Evolutionary conservation across 1,140 invertebrate genomes (phyloP), one percentile per base, ranked within the genome.

Genomic region (Aphelinus certus): DNA sequence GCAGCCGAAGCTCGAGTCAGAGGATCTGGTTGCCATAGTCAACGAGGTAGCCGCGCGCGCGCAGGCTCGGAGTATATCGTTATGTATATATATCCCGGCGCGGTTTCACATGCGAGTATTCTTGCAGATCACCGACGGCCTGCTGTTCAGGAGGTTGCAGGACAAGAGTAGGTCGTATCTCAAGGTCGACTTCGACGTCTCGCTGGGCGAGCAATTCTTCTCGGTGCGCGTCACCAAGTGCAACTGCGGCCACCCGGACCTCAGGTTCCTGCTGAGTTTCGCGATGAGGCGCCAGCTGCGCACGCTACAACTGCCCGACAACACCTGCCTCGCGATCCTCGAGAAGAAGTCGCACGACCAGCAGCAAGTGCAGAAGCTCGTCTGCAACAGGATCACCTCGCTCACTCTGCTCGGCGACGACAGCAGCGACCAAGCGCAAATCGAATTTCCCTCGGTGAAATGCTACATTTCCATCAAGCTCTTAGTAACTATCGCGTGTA

Each of bases 401-500:
- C 5, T 76, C 3, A 47, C 51, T 0, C 4, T 71, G 7, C 4
- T 70, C 26, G 47, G 26, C 48, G 48, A 69, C 9, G 6, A n/a
- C 53, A 4, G 43, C 66, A 62, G 26, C 2, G 26, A 67, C 9
- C 26, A 2, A n/a, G 5, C 42, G 2, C 47, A 67, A 45, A 69
- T 10, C 1, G 66, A 78, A 57, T 79, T 78, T 64, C 26, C 69
- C 1, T 67, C 64, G 42, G 64, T 78, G 6, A 81, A 77, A 55
- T 43, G 57, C 3, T 82, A 82, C 53, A 67, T 78, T 62, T 75
- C 76, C 4, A 75, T 79, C 3, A 49, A 76, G 10, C 56, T 78
- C 5, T 49, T 78, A 58, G 77, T 81, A 70, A 55, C 3, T 49
- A 7, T 47, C 6, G 55, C 7, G 43, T 55, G 3, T 43, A 55